phyloP scores from a whole-genome alignment of 2,888 invertebrate genomes.

The Epistrophe eligans region DNA sequence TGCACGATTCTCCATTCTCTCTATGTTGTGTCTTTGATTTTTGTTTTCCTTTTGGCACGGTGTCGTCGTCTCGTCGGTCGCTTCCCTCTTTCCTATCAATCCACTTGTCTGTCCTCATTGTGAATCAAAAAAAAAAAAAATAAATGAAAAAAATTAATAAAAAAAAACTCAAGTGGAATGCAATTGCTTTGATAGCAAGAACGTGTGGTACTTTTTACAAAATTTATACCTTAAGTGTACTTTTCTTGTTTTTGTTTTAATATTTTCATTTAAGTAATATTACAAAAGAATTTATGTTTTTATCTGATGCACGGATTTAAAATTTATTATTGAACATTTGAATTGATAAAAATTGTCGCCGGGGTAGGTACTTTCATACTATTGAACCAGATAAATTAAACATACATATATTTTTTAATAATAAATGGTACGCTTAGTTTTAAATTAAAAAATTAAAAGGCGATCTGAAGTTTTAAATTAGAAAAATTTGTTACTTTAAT shows the following conservation, averaged over 20 bases:
- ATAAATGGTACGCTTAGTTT: too few species aligned
- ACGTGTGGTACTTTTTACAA: slow-evolving; percentile 30
- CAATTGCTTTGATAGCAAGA: slow-evolving; percentile 54
- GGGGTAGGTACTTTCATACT: background rate
- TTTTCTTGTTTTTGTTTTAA: background rate
- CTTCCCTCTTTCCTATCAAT: slow-evolving; percentile 15
- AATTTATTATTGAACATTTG: background rate
- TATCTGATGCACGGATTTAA: slow-evolving; percentile 10
- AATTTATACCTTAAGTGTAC: slow-evolving; percentile 18
- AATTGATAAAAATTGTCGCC: background rate
- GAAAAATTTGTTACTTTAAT: too few species aligned
- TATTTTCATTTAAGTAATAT: slow-evolving; percentile 1
- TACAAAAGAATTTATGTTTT: background rate
- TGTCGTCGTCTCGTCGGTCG: background rate
- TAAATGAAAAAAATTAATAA: too few species aligned
- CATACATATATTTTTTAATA: too few species aligned
- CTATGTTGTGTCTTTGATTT: slow-evolving; percentile 37
- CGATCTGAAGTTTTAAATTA: too few species aligned
- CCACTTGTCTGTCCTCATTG: slow-evolving; percentile 28
- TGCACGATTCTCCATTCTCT: slow-evolving; percentile 57
- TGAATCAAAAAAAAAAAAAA: slow-evolving; percentile 3
- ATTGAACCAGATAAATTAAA: background rate
- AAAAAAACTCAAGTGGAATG: slow-evolving; percentile 43
- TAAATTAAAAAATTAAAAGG: too few species aligned
- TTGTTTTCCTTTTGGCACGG: background rate